phyloP scores from a whole-genome alignment of 2,888 invertebrate genomes.

The Tipula vernalis region DNA sequence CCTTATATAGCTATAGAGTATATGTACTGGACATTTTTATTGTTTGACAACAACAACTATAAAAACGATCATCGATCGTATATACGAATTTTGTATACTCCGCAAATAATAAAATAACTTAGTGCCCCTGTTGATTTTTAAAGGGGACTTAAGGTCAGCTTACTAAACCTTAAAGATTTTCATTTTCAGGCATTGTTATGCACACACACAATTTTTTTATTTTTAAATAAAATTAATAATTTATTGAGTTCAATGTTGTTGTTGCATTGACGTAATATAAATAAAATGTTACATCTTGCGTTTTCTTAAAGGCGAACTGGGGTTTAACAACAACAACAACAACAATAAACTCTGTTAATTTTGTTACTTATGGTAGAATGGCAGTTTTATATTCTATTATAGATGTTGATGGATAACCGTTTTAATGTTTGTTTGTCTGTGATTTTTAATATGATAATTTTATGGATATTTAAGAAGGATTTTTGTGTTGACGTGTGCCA shows the following conservation, averaged over 20 bases:
- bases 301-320: neutral
- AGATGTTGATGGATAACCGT: neutral
- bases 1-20: neutral
- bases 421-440: neutral
- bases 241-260: neutral
- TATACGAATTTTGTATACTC: neutral
- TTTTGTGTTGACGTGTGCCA: conserved; percentile 4
- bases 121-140: conserved; percentile 9
- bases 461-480: neutral
- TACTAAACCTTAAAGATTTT: conserved; percentile 12
- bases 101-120: conserved; percentile 7
- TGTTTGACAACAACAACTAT: neutral
- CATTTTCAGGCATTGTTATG: neutral
- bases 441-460: neutral
- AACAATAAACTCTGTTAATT: neutral
- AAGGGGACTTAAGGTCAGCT: conserved; percentile 15
- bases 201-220: neutral
- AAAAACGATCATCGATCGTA: neutral
- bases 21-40: neutral
- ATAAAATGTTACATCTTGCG: neutral
- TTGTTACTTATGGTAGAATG: neutral
- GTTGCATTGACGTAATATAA: neutral
- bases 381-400: neutral
- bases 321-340: neutral
- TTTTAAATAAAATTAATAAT: neutral